Conservation (phyloP, 2,888 invertebrate genomes). For the Sphecodes monilicornis region DNA sequence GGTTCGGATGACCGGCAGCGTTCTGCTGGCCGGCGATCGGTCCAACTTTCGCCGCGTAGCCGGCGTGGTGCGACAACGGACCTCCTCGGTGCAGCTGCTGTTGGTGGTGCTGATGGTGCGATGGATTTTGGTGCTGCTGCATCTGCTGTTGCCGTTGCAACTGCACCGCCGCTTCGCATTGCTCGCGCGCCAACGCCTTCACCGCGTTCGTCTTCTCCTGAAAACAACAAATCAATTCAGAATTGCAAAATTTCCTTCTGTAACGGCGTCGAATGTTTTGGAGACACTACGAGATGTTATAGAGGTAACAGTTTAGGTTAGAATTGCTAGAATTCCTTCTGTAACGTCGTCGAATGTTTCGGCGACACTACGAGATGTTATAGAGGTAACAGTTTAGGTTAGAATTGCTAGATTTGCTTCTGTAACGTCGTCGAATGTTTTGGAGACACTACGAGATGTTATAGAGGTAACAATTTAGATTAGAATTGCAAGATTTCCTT, state of each 20-base stretch:
- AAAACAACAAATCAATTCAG: conserved; percentile 11
- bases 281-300: too few relatives aligned
- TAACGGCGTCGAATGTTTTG: neutral
- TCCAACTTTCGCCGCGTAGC: conserved; percentile 66
- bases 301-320: too few relatives aligned
- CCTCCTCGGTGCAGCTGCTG: conserved; percentile 70
- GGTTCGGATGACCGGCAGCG: conserved; percentile 58
- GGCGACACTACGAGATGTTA: too few relatives aligned
- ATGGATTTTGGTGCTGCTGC: conserved; percentile 76
- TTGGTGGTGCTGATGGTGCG: conserved; percentile 78
- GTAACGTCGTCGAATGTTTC: too few relatives aligned
- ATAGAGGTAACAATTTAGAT: too few relatives aligned
- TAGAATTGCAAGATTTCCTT: too few relatives aligned
- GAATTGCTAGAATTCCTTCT: too few relatives aligned
- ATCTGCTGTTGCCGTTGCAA: conserved; percentile 80
- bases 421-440: neutral
- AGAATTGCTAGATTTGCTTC: neutral
- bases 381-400: too few relatives aligned
- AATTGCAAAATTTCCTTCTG: neutral
- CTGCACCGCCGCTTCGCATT: conserved; percentile 82
- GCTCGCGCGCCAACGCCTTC: conserved; percentile 86
- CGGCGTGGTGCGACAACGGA: conserved; percentile 52
- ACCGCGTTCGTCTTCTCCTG: conserved; percentile 93
- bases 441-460: neutral
- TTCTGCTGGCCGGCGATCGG: conserved; percentile 60